Conservation (phyloP, 2,797 vertebrate genomes). For the Halcyon leucocephala region DNA sequence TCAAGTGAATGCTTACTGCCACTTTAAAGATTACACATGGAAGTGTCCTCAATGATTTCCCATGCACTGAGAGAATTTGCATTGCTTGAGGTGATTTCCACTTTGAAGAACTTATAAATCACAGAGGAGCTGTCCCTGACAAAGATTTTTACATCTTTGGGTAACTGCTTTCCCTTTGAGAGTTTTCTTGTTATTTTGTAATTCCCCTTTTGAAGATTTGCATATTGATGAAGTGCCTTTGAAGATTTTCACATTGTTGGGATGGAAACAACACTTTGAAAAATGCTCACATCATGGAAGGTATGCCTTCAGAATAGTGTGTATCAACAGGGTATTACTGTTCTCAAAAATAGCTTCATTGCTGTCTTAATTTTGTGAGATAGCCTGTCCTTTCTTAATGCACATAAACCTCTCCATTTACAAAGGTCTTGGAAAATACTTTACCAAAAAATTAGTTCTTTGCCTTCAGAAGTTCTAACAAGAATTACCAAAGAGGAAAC, state of each 20-base stretch:
- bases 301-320: background rate
- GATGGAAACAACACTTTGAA: background rate
- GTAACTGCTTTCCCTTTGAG: conserved; percentile 65
- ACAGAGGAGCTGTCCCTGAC: conserved; percentile 53
- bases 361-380: background rate
- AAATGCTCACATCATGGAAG: background rate
- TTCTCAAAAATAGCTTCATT: background rate
- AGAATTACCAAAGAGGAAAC: background rate
- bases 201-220: conserved; percentile 74
- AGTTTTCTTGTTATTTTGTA: conserved; percentile 59
- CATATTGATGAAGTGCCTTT: conserved; percentile 71
- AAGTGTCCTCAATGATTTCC: conserved; percentile 20
- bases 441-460: background rate
- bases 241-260: conserved; percentile 57
- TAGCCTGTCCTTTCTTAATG: background rate
- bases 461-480: background rate
- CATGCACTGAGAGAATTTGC: conserved; percentile 20
- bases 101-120: conserved; percentile 68
- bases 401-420: background rate
- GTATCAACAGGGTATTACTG: background rate
- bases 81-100: conserved; percentile 67
- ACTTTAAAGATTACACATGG: conserved; percentile 48
- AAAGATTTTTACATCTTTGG: conserved; percentile 67
- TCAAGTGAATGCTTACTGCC: conserved; percentile 20
- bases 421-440: background rate